Conservation (phyloP, 2,113 vertebrate species). For the Apteryx mantelli region DNA sequence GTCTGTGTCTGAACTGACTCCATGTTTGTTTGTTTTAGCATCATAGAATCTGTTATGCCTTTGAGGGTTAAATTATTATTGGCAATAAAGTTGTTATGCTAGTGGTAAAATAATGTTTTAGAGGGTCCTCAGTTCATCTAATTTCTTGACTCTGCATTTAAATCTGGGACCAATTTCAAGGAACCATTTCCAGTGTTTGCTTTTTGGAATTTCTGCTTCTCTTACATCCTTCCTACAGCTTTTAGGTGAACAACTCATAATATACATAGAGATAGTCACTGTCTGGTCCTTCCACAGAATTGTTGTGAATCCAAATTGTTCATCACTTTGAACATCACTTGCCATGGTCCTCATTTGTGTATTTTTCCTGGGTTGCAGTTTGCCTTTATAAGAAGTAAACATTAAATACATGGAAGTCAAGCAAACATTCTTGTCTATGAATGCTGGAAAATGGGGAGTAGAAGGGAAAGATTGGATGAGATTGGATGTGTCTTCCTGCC, state of each 20-base stretch:
- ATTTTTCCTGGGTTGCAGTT: neutral
- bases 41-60: neutral
- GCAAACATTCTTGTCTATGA: accelerated
- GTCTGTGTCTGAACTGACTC: neutral
- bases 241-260: neutral
- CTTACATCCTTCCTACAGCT: neutral
- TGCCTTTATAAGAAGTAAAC: neutral
- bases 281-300: neutral
- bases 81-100: neutral
- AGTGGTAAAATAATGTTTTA: neutral
- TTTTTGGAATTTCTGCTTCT: neutral
- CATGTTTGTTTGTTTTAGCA: neutral
- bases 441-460: neutral
- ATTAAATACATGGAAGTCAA: neutral
- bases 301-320: neutral
- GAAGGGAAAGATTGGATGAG: neutral
- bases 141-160: neutral
- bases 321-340: neutral
- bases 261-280: neutral
- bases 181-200: neutral
- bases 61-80: neutral
- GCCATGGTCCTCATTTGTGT: neutral
- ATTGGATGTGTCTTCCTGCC: neutral
- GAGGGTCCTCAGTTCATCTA: neutral
- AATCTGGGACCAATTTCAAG: neutral